Base-by-base conservation (phyloP, 1,140 invertebrate genomes). In the Adelges cooleyi region DNA sequence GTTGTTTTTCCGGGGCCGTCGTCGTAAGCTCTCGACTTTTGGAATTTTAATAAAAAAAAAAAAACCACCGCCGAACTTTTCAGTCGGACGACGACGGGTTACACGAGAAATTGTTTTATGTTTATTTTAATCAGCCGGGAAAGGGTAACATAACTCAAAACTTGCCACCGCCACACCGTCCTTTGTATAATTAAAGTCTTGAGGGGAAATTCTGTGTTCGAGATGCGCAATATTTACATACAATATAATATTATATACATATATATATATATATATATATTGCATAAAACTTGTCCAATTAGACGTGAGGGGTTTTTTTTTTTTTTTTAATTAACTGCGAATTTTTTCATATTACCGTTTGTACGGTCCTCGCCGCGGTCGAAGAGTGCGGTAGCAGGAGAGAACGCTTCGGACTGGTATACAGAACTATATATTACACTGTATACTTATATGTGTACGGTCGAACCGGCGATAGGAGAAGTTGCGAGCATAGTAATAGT, bases 131-230 rank as follows among this genome's bases (percentile, higher is more conserved):
- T 59, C 40, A 59, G 53, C 53, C 23, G n/a, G 33, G 36, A 59
- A 59, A 59, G 54, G 54, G 40, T 59, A 23, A 46, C 38, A 59
- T 46, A 59, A 59, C 54, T 46, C 54, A 59, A 59, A 59, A 59
- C 54, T 59, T 59, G 42, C 25, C 36, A 38, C 36, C 38, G n/a
- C 2, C 53, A n/a, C n/a, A n/a, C n/a, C n/a, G n/a, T n/a, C 29
- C 27, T 22, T 23, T 20, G 20, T 40, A 40, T 59, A 29, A 59
- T 59, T 59, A 59, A 59, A 59, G n/a, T 59, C 40, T 59, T 46
- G 54, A 44, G 40, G 54, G 54, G 38, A 27, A 46, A 59, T 59
- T 18, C 27, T 59, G 44, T 59, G 17, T n/a, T n/a, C 36, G 54
- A 59, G 40, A 44, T 10, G 38, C 29, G 40, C 40, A 17, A 4